phyloP scores from a whole-genome alignment of 2,113 vertebrate species.

The Nesoenas mayeri region DNA sequence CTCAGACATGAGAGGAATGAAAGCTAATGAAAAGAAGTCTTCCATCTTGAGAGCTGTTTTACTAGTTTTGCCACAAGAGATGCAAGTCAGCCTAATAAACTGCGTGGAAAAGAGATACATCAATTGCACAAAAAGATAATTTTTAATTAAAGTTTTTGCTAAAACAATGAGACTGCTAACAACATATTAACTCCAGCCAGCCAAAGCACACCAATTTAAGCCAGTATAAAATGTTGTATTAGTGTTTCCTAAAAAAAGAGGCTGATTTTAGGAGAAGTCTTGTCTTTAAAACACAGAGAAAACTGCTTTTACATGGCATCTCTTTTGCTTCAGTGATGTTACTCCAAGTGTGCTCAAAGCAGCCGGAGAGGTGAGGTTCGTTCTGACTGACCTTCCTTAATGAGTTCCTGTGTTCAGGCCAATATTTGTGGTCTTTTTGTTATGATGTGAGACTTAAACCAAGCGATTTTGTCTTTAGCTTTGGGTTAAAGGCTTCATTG shows the following conservation, averaged over 20 bases:
- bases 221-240: not conserved
- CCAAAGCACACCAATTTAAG: not conserved
- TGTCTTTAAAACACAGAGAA: not conserved
- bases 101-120: not conserved
- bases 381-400: not conserved
- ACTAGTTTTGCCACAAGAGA: not conserved
- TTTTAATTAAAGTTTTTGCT: not conserved
- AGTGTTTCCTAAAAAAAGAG: not conserved
- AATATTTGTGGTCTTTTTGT: not conserved
- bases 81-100: not conserved
- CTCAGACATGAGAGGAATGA: not conserved
- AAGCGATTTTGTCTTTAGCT: not conserved
- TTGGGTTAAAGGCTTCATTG: slow-evolving; percentile 10
- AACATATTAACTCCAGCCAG: not conserved
- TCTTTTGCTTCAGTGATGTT: not conserved
- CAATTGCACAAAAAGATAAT: not conserved
- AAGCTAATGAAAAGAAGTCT: not conserved
- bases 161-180: not conserved
- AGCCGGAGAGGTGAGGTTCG: not conserved
- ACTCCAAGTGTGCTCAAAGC: not conserved
- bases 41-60: not conserved
- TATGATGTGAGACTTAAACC: not conserved
- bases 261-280: not conserved
- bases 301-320: not conserved
- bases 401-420: not conserved